A percentile compares a stretch with the other conserved stretches of the same genome.
phyloP scores from a whole-genome alignment of 2,888 invertebrate species.

The Plebejus anna region DNA sequence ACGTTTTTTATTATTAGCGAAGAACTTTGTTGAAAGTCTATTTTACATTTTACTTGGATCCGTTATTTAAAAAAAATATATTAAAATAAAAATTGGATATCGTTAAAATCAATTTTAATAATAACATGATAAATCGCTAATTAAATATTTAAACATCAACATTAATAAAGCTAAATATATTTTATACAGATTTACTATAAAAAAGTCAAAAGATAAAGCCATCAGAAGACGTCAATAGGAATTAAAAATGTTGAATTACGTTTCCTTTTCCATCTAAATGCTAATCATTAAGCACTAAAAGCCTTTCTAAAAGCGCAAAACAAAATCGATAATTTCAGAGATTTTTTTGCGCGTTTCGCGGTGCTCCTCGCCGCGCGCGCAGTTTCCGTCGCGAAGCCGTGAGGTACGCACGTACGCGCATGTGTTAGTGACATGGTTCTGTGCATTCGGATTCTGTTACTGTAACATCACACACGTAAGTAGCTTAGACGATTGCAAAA shows the following conservation, averaged over 20 bases:
- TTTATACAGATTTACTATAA: neutral
- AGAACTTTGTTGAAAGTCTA: no score
- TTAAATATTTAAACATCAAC: no score
- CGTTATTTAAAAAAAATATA: no score
- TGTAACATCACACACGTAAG: slow-evolving; percentile 64
- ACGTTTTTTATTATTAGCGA: neutral
- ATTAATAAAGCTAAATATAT: no score
- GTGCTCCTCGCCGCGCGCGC: slow-evolving; percentile 39
- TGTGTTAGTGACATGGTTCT: slow-evolving; percentile 76
- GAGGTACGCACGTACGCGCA: slow-evolving; percentile 53
- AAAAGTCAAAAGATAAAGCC: neutral
- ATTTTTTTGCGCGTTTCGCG: slow-evolving; percentile 26
- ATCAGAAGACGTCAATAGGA: neutral
- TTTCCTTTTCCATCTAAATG: neutral
- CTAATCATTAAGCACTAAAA: slow-evolving; percentile 19
- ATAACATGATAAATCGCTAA: no score
- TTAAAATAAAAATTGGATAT: no score
- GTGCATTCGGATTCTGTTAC: slow-evolving; percentile 71
- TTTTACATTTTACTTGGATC: no score
- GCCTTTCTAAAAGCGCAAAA: slow-evolving; percentile 15
- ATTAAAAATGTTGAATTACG: neutral
- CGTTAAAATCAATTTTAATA: no score
- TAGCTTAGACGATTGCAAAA: slow-evolving; percentile 33
- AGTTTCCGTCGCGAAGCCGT: slow-evolving; percentile 56
- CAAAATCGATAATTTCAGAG: slow-evolving; percentile 15